phyloP scores from a whole-genome alignment of 1,140 invertebrate genomes.

The Drosophila virilis region DNA sequence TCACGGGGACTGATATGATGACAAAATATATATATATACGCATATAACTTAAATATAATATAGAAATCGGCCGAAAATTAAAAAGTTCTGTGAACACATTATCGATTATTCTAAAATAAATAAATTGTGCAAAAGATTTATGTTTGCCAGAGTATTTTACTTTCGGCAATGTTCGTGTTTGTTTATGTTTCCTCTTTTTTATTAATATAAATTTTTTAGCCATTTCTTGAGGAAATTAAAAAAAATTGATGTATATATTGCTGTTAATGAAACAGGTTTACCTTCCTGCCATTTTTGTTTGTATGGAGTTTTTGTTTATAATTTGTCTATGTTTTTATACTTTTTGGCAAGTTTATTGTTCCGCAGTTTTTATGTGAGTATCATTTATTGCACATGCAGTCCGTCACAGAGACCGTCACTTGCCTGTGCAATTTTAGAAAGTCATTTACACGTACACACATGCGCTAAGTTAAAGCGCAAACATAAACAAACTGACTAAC shows the following conservation, averaged over 20 bases:
- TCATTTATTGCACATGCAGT: slow-evolving; percentile 40
- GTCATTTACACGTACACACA: slow-evolving; percentile 50
- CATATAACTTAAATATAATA: no score
- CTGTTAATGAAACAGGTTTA: slow-evolving; percentile 14
- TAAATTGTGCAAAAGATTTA: no score
- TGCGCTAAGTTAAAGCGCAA: slow-evolving; percentile 48
- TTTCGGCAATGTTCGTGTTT: not conserved
- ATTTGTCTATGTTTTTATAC: not conserved
- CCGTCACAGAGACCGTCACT: slow-evolving; percentile 20
- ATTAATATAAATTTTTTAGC: not conserved
- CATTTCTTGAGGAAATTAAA: slow-evolving; percentile 17
- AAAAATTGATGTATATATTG: slow-evolving; percentile 1
- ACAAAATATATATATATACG: no score
- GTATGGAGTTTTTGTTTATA: not conserved
- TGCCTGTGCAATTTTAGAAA: slow-evolving; percentile 54
- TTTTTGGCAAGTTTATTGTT: slow-evolving; percentile 9
- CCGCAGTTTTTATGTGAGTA: slow-evolving; percentile 7
- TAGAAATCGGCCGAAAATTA: no score
- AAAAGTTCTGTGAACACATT: no score
- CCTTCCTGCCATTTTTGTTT: not conserved
- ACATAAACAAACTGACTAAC: slow-evolving; percentile 39
- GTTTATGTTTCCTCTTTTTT: slow-evolving; percentile 3
- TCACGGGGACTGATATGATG: no score
- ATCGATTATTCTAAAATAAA: no score
- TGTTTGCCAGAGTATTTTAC: no score